Conservation (phyloP, 2,888 invertebrate genomes). For the Aethes cnicana region DNA sequence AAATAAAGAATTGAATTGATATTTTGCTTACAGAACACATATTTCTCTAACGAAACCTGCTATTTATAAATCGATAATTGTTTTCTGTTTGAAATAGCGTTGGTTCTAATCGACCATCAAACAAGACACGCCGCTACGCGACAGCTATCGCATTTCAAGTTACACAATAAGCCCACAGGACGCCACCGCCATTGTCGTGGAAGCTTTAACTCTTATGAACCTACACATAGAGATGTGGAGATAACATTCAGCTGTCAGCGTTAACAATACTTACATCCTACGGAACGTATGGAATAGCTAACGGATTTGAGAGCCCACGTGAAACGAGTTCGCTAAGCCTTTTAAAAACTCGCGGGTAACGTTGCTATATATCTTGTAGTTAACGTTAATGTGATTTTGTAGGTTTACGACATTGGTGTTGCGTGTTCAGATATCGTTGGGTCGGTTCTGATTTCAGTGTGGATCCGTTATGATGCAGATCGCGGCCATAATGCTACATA, state of each 20-base stretch:
- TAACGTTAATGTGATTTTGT: neutral
- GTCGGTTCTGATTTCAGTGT: constrained; percentile 11
- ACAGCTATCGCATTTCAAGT: constrained; percentile 21
- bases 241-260: neutral
- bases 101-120: too few relatives aligned
- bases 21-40: too few relatives aligned
- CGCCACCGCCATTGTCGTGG: constrained; percentile 16
- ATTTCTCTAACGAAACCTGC: too few relatives aligned
- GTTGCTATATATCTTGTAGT: neutral
- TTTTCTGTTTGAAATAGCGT: too few relatives aligned
- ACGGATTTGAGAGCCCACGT: neutral
- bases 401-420: neutral
- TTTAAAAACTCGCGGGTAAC: constrained; percentile 1
- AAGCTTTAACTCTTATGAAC: constrained; percentile 8
- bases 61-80: too few relatives aligned
- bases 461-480: constrained; percentile 15
- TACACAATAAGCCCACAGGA: constrained; percentile 21
- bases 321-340: neutral
- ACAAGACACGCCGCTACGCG: too few relatives aligned
- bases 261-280: constrained; percentile 10
- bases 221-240: constrained; percentile 10
- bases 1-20: too few relatives aligned
- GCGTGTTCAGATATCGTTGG: neutral
- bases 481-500: neutral
- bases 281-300: constrained; percentile 3